A percentile compares a stretch with the other conserved stretches of the same genome.
These are phyloP conservation scores for Agriopis leucophaearia DNA, from an alignment of 2,888 invertebrate genomes.

Conservation along the genomic window DNA sequence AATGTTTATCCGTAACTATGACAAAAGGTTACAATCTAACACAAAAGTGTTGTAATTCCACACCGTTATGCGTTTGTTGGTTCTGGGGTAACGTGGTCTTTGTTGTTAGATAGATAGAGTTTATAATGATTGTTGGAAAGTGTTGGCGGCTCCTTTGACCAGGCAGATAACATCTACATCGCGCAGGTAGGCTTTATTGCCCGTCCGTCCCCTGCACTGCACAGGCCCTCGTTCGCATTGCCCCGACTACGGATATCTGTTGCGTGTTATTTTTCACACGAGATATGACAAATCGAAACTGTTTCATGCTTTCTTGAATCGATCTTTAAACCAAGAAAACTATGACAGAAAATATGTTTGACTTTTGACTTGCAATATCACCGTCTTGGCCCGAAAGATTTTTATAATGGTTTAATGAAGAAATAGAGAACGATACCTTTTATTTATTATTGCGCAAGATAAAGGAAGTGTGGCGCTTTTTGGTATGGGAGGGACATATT, in stretches of 20 bases:
- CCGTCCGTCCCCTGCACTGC: slow-evolving; percentile 48
- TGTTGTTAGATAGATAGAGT: slow-evolving; percentile 48
- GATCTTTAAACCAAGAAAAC: no score
- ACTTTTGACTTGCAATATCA: no score
- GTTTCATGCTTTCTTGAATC: slow-evolving; percentile 4
- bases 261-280: slow-evolving; percentile 73
- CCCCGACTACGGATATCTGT: slow-evolving; percentile 55
- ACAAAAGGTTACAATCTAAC: slow-evolving; percentile 82
- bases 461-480: no score
- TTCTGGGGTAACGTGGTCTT: slow-evolving; percentile 41
- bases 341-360: no score
- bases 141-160: slow-evolving; percentile 81
- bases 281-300: slow-evolving; percentile 46
- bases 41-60: slow-evolving; percentile 80
- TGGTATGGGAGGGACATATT: no score
- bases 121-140: slow-evolving; percentile 45
- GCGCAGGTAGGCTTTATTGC: slow-evolving; percentile 83
- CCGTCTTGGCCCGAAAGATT: no score
- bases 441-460: no score
- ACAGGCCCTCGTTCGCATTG: slow-evolving; percentile 51
- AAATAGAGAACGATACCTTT: no score
- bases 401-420: no score
- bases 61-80: slow-evolving; percentile 78
- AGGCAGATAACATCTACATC: slow-evolving; percentile 81
- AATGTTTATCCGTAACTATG: slow-evolving; percentile 74